Evolutionary conservation across 2,888 invertebrate species (phyloP), one percentile per base, ranked within the genome.

Genomic region (Alviniconcha strummeri): DNA sequence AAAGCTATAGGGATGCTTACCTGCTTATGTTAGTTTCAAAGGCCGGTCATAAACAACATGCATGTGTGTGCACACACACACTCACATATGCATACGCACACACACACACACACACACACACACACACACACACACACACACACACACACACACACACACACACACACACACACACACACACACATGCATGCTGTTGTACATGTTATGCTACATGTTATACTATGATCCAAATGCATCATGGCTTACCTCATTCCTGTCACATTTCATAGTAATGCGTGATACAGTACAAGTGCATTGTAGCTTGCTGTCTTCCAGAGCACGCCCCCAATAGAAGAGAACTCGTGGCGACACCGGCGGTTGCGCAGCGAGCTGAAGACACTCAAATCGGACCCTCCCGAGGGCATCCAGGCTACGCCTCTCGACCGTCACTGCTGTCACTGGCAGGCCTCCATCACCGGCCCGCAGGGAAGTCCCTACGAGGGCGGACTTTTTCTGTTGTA

Each of bases 371-470:
- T 97, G 54, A 95, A 94, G 91, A 94, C 93, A 5, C 86, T 94
- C 86, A 91, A 92, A 74, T 91, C 93, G 52, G 97, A 97, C 92
- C 97, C 97, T 4, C 97, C 97, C 0, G 97, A 97, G 91, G 97
- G 97, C 3, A 97, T 97, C 84, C 96, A 96, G 90, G 97, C 97
- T 4, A 95, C 95, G 17, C 97, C 97, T 0, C 94, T 97, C 79
- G 97, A 97, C 94, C 94, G 95, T 86, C 95, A 96, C 94, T 96
- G 96, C 91, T 97, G 96, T 91, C 97, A 98, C 94, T 98, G 98
- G 98, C 97, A 98, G 94, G 98, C 98, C 2, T 96, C 97, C 83
- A 97, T 98, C 90, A 96, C 96, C 55, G 98, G 98, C 0, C 98
- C 98, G 11, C 96, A 96, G 60, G 97, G 97, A 64, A 98, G 97